Conservation (phyloP, 2,113 vertebrate species). For the Hiodon tergisus region DNA sequence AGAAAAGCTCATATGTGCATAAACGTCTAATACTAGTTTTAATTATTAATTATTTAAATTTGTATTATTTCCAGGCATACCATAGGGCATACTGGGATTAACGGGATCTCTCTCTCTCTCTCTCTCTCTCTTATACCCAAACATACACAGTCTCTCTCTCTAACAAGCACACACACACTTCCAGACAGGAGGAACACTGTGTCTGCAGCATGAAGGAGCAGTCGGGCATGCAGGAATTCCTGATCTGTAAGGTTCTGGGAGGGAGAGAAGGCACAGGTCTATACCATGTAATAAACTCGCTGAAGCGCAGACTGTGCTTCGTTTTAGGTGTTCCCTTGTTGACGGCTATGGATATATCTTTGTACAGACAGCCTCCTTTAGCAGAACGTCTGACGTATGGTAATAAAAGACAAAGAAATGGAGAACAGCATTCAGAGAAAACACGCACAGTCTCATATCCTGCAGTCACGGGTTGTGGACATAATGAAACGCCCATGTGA, state of each 20-base stretch:
- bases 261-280: background rate
- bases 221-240: slow-evolving; percentile 31
- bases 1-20: too few species aligned
- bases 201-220: slow-evolving; percentile 28
- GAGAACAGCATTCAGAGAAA: background rate
- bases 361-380: background rate
- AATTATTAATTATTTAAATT: too few species aligned
- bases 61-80: too few species aligned
- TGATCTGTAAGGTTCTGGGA: slow-evolving; percentile 38
- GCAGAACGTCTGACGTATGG: background rate
- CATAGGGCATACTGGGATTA: background rate
- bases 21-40: too few species aligned
- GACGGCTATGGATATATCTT: background rate
- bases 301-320: background rate
- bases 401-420: background rate
- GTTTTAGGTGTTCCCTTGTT: background rate
- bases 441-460: background rate
- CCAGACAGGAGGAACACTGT: slow-evolving; percentile 14
- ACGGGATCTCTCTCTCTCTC: background rate
- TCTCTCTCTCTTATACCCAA: slow-evolving; percentile 10
- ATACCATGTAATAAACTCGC: background rate
- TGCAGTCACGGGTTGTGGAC: background rate
- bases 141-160: slow-evolving; percentile 21
- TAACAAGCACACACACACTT: slow-evolving; percentile 14
- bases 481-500: background rate